Evolutionary conservation across 2,113 vertebrate genomes (phyloP).

Genomic region (Prinia subflava): DNA sequence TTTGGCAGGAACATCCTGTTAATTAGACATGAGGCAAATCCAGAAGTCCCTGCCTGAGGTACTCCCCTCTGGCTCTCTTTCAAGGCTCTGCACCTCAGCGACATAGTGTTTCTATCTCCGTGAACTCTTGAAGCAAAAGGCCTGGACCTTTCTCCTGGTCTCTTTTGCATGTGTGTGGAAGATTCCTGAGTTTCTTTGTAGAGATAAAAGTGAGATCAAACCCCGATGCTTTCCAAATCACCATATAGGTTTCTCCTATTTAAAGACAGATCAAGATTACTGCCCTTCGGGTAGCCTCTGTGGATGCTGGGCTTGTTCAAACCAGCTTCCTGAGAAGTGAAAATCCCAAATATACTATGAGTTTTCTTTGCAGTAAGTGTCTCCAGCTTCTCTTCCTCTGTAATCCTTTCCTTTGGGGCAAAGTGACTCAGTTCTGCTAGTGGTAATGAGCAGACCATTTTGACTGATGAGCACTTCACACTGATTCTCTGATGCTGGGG

Average conservation of each 20-base stretch:
- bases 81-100: not conserved
- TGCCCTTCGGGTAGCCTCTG: not conserved
- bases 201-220: not conserved
- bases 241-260: not conserved
- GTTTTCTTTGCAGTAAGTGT: not conserved
- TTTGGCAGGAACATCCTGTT: not conserved
- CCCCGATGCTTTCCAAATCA: not conserved
- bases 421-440: not conserved
- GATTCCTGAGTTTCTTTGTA: not conserved
- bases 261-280: not conserved
- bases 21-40: not conserved
- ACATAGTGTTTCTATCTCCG: not conserved
- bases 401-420: not conserved
- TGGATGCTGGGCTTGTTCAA: not conserved
- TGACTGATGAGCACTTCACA: not conserved
- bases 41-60: not conserved
- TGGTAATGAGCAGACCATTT: not conserved
- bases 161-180: not conserved
- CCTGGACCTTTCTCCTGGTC: not conserved
- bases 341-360: not conserved
- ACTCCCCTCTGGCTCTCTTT: not conserved
- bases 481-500: not conserved
- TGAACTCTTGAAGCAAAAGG: not conserved
- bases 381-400: not conserved
- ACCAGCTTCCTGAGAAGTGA: not conserved